Evolutionary conservation across 2,797 vertebrate species (phyloP), one percentile per base, ranked within the genome.

Genomic region (Oceanodroma leucorhoa): DNA sequence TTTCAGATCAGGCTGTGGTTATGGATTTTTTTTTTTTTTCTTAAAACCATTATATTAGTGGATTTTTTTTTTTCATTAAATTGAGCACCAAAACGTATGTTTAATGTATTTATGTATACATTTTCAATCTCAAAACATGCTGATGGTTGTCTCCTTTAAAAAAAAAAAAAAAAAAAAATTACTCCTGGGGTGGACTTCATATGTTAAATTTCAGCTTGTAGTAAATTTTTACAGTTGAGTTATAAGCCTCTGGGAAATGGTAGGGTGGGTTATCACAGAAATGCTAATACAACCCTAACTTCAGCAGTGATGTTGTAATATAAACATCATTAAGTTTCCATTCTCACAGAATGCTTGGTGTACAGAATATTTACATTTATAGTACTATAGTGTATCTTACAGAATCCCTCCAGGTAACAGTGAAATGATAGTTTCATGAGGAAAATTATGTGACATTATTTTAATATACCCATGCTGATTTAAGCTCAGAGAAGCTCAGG

Each of bases 301-400:
- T 91, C 85, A 87, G 84, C 89, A 80, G 79, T 89, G 94, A 81
- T 94, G 91, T 91, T 97, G 92, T 95, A 97, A 93, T 94, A 93
- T 57, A 95, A 95, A 94, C 88, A 96, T 92, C 94, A 96, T 97
- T 97, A 97, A 94, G 84, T 87, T 95, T 89, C 92, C 67, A 80
- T 97, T 97, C 91, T 97, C 82, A 80, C 8, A 87, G 95, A 96
- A 95, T 51, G 5, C 83, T 97, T 90, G 83, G 64, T 94, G 73
- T 96, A 96, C 91, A 89, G 95, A 94, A 95, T 97, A 97, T 97
- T 97, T 97, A 97, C 97, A 97, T 97, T 97, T 95, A 94, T 95
- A 96, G 92, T 93, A 87, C 50, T 95, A 84, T 75, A 83, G 88
- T 69, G 78, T 95, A 86, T 94, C 90, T 96, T 94, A 92, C 73